Evolutionary conservation across 2,113 vertebrate species (phyloP), one percentile per base, ranked within the genome.

Genomic region (Piprites chloris): DNA sequence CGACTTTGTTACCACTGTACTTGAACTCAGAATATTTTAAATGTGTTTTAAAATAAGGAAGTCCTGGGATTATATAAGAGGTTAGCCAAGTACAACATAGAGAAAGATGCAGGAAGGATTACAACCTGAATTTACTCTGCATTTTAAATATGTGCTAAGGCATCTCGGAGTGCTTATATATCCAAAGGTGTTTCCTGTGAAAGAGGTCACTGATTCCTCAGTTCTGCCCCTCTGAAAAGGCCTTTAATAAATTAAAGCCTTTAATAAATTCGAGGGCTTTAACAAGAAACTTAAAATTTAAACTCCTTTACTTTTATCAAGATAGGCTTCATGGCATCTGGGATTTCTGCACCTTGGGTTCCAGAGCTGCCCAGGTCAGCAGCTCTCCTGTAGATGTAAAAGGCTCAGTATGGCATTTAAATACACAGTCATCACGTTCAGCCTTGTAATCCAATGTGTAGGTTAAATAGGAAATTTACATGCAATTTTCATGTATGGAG

Each of bases 401-500:
- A 11, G 41, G 27, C 66, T 37, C 30, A 4, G 24, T 9, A 9
- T 33, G 62, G 35, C 56, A 19, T 89, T 92, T 78, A 61, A 59
- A 68, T 21, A 2, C 33, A 16, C 52, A 24, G 6, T 13, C 16
- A 0, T 50, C 27, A 21, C 37, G 0, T 26, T 89, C 0, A 14
- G 41, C 32, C 53, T 35, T 63, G 79, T 81, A 78, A 77, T 32
- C 49, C 47, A 56, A 75, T 56, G 73, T 82, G 80, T 68, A 47
- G 82, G 27, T 73, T 59, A 41, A 47, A 75, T 9, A 76, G 84
- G 81, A 85, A 53, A 91, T 56, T 56, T 24, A 11, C 81, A 55
- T 95, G 73, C 77, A 75, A 89, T 89, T 93, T 89, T 87, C 89
- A 73, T 78, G 82, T 84, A 9, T 63, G 76, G 19, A 5, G n/a